Percentiles rank a stretch among this genome's conserved stretches.
Conservation (phyloP, 2,797 vertebrate genomes). For the Lagocephalus sceleratus region DNA sequence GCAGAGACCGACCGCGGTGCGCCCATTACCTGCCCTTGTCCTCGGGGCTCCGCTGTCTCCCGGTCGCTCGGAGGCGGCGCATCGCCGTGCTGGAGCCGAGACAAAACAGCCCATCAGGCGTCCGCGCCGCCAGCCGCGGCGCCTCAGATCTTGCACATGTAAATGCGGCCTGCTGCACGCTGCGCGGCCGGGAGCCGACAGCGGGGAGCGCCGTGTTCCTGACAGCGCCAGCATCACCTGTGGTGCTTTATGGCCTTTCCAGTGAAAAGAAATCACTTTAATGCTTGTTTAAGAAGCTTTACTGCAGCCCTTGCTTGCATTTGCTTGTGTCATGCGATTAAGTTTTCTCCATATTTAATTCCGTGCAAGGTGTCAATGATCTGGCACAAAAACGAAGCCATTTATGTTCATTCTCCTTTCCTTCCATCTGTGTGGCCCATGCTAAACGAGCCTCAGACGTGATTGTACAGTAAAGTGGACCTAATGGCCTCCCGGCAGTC, state of each 20-base stretch:
- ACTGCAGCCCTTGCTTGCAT: not conserved
- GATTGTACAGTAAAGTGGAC: slow-evolving; percentile 74
- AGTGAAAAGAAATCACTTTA: slow-evolving; percentile 6
- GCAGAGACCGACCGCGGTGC: slow-evolving; percentile 48
- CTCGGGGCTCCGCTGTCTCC: slow-evolving; percentile 56
- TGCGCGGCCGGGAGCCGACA: slow-evolving; percentile 19
- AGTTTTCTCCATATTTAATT: slow-evolving; percentile 16
- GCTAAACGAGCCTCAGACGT: slow-evolving; percentile 65
- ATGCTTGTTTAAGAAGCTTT: not conserved
- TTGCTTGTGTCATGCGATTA: not conserved
- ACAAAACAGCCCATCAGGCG: slow-evolving; percentile 44
- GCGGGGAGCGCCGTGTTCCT: slow-evolving; percentile 18
- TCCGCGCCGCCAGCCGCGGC: slow-evolving; percentile 31
- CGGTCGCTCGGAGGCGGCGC: slow-evolving; percentile 42
- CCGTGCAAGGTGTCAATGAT: slow-evolving; percentile 13
- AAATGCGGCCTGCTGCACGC: slow-evolving; percentile 25
- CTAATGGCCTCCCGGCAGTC: slow-evolving; percentile 74
- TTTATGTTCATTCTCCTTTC: slow-evolving; percentile 51
- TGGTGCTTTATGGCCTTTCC: slow-evolving; percentile 7
- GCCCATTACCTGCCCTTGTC: slow-evolving; percentile 70
- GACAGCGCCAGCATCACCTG: slow-evolving; percentile 8
- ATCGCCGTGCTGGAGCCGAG: slow-evolving; percentile 42
- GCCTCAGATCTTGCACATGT: slow-evolving; percentile 17
- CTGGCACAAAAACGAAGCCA: slow-evolving; percentile 40
- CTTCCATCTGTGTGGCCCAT: slow-evolving; percentile 59